Conservation (phyloP, 2,888 invertebrate species). For the Chydorus sphaericus region DNA sequence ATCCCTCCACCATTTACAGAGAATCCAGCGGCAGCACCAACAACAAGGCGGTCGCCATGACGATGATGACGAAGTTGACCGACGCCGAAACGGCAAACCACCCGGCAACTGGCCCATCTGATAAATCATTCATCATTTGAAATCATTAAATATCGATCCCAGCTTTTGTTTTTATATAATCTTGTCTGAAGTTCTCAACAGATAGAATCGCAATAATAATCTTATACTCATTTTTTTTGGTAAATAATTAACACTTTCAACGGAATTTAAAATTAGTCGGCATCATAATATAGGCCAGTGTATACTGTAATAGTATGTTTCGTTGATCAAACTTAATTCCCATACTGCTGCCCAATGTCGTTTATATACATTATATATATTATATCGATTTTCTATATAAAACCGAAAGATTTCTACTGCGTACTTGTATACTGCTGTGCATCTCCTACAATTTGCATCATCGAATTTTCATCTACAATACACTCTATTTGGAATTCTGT, state of each 20-base stretch:
- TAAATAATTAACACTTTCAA: no score
- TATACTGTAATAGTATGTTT: not conserved
- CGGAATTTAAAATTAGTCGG: not conserved
- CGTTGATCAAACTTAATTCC: not conserved
- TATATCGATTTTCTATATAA: no score
- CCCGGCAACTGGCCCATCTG: conserved; percentile 2
- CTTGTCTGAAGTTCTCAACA: no score
- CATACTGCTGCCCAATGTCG: not conserved
- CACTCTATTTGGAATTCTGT: not conserved
- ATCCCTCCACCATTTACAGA: conserved; percentile 52
- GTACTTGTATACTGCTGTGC: no score
- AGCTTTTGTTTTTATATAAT: no score
- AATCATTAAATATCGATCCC: no score
- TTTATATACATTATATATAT: no score
- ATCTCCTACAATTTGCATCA: no score
- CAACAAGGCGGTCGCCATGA: no score
- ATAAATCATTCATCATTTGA: no score
- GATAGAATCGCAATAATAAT: conserved; percentile 1
- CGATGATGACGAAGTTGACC: not conserved
- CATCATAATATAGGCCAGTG: not conserved
- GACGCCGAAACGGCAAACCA: conserved; percentile 1
- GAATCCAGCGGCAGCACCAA: conserved; percentile 18
- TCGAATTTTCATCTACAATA: not conserved
- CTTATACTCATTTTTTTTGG: not conserved
- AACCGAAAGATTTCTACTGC: no score